Evolutionary conservation across 2,113 vertebrate genomes (phyloP), one percentile per base, ranked within the genome.

Genomic region (Amia ocellicauda): DNA sequence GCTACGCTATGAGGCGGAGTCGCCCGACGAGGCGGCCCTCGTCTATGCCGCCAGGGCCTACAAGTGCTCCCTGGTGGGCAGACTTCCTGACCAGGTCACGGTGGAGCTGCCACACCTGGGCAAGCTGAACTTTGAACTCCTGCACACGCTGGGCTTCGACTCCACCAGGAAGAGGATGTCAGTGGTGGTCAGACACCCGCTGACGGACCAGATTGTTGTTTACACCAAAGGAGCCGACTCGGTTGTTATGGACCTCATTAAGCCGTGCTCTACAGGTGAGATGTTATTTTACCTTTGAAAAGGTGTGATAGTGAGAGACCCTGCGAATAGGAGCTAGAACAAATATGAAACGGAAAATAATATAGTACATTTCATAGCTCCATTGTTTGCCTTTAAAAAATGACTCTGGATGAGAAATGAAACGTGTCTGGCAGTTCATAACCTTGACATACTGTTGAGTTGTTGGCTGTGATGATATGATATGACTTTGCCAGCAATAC

Each of bases 221-320:
- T 99, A 98, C 83, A 96, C 95, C 60, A 99, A 99, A 85, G 97
- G 97, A 58, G 95, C 97, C 0, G 97, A 99, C 85, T 96, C 95
- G 0, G 92, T 82, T 72, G 84, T 99, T 77, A 95, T 99, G 94
- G 94, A 96, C 68, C 91, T 97, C 68, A 88, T 98, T 79, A 88
- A 82, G 54, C 87, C 93, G 0, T 91, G 87, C 0, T 65, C 78
- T 40, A 69, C 83, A 80, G 89, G 87, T 90, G 77, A 31, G 72
- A 60, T 49, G n/a, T 27, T 20, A 9, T 19, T 19, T 19, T 22
- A 9, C 8, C 8, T 20, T 42, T 19, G 31, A 40, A 22, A 11
- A n/a, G n/a, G n/a, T n/a, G n/a, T n/a, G n/a, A n/a, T n/a, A n/a
- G n/a, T n/a, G n/a, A n/a, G n/a, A n/a, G n/a, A n/a, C n/a, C n/a